Evolutionary conservation across 2,797 vertebrate genomes (phyloP), one percentile per base, ranked within the genome.

Genomic region (Periophthalmus magnuspinnatus): DNA sequence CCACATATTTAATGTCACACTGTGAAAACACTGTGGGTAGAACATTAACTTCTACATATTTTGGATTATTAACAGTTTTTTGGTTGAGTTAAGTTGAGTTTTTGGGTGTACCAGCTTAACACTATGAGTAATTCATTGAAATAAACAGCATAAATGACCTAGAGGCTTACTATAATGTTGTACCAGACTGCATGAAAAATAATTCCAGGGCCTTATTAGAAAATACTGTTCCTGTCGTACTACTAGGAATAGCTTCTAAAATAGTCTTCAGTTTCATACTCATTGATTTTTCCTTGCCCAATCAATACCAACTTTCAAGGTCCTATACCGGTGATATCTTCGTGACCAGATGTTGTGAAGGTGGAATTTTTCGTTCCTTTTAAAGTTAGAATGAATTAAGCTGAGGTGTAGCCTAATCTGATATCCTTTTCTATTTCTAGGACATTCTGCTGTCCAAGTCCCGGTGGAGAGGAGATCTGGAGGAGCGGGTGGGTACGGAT

Each of bases 391-490:
- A 34, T 38, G 10, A 71, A 45, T 65, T 21, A 74, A 73, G 45
- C 66, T 45, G 67, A 71, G 61, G 58, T 19, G n/a, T 9, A 6
- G 70, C 69, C 68, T 52, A 17, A 69, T 77, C 50, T 41, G 66
- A 78, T 79, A 78, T 79, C 0, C 45, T 54, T 47, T 71, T 69
- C 60, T 67, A 70, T 68, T 45, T 81, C 58, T 61, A 81, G 78
- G 80, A 86, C 84, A 80, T 81, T 80, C 41, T 8, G 64, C 84
- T 56, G 62, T 67, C 65, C 75, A 34, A 64, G 77, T 45, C 81
- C 58, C 73, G 34, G 71, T 74, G 34, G 79, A 59, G 71, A 71
- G 74, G 79, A 84, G 61, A 65, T 78, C 24, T 57, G 55, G 55
- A 73, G 3, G 55, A 73, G 3, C 52, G 73, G 24, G 74, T 83